phyloP scores from a whole-genome alignment of 2,113 vertebrate genomes.

The Rhea pennata region DNA sequence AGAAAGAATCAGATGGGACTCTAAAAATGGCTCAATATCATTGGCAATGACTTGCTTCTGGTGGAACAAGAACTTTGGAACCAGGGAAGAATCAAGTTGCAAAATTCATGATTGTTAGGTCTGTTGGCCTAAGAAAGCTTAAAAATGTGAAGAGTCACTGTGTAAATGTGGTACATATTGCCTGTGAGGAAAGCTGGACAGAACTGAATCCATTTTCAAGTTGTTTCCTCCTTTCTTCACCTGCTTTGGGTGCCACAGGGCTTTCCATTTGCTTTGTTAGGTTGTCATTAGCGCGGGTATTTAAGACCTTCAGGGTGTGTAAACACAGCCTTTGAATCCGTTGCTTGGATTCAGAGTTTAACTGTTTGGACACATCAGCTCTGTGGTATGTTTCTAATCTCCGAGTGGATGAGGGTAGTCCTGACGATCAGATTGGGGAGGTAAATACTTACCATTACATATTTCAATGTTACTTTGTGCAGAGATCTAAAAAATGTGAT shows the following conservation, averaged over 20 bases:
- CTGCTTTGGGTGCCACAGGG: accelerated
- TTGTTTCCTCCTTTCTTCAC: not conserved
- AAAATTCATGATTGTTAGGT: not conserved
- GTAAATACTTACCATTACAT: constrained; percentile 16
- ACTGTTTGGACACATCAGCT: not conserved
- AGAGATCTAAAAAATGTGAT: constrained; percentile 47
- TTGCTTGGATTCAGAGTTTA: constrained; percentile 21
- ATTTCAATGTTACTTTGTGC: constrained; percentile 31
- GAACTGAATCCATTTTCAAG: not conserved
- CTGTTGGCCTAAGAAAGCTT: not conserved
- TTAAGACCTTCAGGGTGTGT: not conserved
- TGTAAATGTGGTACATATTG: accelerated
- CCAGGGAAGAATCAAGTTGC: not conserved
- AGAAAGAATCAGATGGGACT: not conserved
- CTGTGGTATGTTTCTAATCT: constrained; percentile 52
- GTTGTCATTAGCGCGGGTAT: not conserved
- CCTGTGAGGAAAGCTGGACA: not conserved
- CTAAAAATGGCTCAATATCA: not conserved
- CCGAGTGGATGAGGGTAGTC: constrained; percentile 5
- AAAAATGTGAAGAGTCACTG: not conserved
- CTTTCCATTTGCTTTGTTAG: not conserved
- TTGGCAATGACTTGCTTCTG: not conserved
- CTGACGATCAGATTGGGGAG: constrained; percentile 10
- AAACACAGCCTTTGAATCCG: not conserved
- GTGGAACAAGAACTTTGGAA: not conserved